Base-by-base conservation (phyloP, 2,888 invertebrate genomes). In the Temnothorax ravouxi region DNA sequence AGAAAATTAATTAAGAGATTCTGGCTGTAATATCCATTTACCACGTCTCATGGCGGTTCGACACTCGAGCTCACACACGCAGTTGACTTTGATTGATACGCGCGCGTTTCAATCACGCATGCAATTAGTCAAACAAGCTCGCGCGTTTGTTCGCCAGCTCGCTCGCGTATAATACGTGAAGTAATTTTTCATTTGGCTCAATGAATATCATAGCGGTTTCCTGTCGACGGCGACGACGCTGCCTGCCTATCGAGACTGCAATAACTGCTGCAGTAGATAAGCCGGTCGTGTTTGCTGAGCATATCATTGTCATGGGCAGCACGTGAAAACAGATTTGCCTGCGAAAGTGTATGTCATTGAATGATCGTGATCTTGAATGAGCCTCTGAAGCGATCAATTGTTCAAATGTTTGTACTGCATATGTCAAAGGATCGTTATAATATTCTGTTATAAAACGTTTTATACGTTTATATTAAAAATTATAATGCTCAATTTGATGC, bases 221-320 rank as follows among this genome's bases (percentile, higher is more conserved):
- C 79, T 79, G 79, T 59, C 59, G 47, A 47, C 69, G 79, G 29
- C 41, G 66, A 77, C 77, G 77, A 79, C 69, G 69, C 54, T 54
- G 69, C 77, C 54, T 44, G 69, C 44, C 56, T 34, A 41, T 29
- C 59, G 69, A 34, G 79, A 15, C 69, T 15, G 34, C 72, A 66
- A 83, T 83, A 85, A 85, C 76, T 21, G 34, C 77, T 47, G 52
- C 59, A 47, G 66, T 50, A 83, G 71, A 85, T 85, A 85, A 83
- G 54, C 41, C 21, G 71, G 71, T 15, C 66, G 66, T 72, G 75
- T 69, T 69, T 82, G 47, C 47, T 76, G 56, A 38, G 11, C 52
- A 21, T 72, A 83, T 84, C 80, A 80, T 76, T 77, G 84, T 76
- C 83, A 77, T 56, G 71, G 82, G 34, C 71, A 82, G 54, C 47